A percentile compares a stretch with the other conserved stretches of the same genome.
phyloP scores from a whole-genome alignment of 2,888 invertebrate genomes.

The Cerastis leucographa region DNA sequence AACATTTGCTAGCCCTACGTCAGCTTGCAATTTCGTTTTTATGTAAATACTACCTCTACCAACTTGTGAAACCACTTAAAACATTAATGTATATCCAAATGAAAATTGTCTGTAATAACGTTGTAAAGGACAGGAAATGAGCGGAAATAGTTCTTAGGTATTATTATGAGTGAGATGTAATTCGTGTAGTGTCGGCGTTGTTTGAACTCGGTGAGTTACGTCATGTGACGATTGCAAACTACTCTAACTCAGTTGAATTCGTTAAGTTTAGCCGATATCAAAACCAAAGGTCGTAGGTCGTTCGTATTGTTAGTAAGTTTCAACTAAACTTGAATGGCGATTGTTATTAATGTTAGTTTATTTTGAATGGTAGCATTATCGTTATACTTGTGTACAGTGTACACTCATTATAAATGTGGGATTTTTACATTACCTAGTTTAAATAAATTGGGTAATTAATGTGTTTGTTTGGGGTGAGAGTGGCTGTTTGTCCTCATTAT shows the following conservation, averaged over 20 bases:
- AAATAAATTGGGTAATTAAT: conserved; percentile 41
- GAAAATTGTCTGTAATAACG: conserved; percentile 48
- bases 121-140: conserved; percentile 55
- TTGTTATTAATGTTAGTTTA: conserved; percentile 63
- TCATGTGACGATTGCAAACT: conserved; percentile 71
- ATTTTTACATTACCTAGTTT: conserved; percentile 50
- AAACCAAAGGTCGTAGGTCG: conserved; percentile 72
- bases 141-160: conserved; percentile 48
- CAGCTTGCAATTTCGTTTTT: conserved; percentile 35
- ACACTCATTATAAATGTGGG: conserved; percentile 60
- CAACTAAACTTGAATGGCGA: conserved; percentile 69
- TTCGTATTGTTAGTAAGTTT: conserved; percentile 69
- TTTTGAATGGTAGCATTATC: conserved; percentile 68
- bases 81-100: conserved; percentile 49
- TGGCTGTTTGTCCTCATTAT: conserved; percentile 11
- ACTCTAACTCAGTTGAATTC: conserved; percentile 70
- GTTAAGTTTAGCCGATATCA: conserved; percentile 71
- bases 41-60: conserved; percentile 37
- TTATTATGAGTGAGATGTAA: conserved; percentile 37
- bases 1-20: conserved; percentile 18
- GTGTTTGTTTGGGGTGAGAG: conserved; percentile 35
- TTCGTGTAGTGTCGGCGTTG: conserved; percentile 66
- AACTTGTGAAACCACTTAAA: conserved; percentile 16
- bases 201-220: conserved; percentile 70
- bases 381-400: conserved; percentile 39